Conservation (phyloP, 2,113 vertebrate genomes). For the Salminus brasiliensis region DNA sequence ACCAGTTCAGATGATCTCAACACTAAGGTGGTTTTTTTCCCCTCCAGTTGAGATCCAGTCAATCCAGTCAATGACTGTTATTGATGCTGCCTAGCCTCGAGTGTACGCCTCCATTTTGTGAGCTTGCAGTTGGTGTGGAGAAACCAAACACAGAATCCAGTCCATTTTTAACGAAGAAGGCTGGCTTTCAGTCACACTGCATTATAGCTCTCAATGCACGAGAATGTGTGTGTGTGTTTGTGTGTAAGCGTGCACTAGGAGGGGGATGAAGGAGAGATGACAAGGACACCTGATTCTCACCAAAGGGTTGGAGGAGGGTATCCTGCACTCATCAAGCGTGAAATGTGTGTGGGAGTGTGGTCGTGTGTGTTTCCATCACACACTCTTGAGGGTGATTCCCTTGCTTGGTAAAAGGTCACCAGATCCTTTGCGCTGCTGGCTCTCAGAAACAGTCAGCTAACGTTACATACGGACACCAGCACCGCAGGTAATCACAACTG, state of each 20-base stretch:
- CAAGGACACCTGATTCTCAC: background rate
- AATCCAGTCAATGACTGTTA: too few relatives aligned
- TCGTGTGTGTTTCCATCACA: background rate
- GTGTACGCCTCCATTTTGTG: background rate
- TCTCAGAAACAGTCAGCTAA: background rate
- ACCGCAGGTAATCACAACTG: background rate
- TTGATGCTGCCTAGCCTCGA: background rate
- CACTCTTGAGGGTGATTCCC: background rate
- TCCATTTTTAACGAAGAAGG: slow-evolving; percentile 15
- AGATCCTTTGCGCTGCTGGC: background rate
- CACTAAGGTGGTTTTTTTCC: too few relatives aligned
- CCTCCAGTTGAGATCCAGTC: too few relatives aligned
- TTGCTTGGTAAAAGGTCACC: background rate
- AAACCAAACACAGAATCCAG: background rate
- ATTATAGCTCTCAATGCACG: background rate
- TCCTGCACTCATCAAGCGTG: background rate
- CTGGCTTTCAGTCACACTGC: background rate
- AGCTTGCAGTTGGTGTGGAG: background rate
- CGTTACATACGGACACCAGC: background rate
- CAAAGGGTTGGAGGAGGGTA: background rate
- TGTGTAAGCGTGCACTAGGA: too few relatives aligned
- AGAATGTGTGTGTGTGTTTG: too few relatives aligned
- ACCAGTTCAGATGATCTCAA: too few relatives aligned
- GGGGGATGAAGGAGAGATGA: background rate
- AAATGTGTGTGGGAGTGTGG: background rate